These are phyloP conservation scores for Capreolus pygargus DNA, from an alignment of 2,113 vertebrate genomes.

Conservation along the genomic window DNA sequence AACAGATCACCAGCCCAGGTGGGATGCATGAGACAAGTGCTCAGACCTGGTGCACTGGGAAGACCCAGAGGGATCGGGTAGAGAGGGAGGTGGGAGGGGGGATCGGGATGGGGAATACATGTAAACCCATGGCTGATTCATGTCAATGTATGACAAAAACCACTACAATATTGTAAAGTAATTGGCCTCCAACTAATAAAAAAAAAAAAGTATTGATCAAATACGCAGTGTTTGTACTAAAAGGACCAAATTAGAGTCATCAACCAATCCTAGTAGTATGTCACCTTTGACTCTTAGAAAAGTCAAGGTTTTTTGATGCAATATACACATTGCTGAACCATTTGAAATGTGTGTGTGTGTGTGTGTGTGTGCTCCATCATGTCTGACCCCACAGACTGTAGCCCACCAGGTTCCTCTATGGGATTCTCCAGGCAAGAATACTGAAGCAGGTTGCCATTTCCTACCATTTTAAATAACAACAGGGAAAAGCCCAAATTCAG, in stretches of 20 bases:
- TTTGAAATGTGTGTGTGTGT: not conserved
- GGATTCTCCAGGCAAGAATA: not conserved
- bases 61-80: too few species aligned
- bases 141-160: too few species aligned
- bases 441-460: not conserved
- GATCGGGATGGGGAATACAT: too few species aligned
- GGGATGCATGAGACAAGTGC: too few species aligned
- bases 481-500: not conserved
- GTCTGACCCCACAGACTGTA: not conserved
- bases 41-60: too few species aligned
- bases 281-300: not conserved
- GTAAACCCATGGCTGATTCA: too few species aligned
- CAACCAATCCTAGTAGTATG: not conserved
- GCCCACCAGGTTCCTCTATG: not conserved
- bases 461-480: not conserved
- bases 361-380: not conserved
- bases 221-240: not conserved
- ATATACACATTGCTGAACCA: not conserved
- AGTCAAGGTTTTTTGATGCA: not conserved
- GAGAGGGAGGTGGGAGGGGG: too few species aligned
- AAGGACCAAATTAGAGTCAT: not conserved
- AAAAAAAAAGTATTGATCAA: not conserved
- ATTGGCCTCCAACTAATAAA: too few species aligned
- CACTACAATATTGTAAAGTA: too few species aligned
- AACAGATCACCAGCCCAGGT: too few species aligned